Conservation (phyloP, 1,140 invertebrate species). For the Achatina immaculata region DNA sequence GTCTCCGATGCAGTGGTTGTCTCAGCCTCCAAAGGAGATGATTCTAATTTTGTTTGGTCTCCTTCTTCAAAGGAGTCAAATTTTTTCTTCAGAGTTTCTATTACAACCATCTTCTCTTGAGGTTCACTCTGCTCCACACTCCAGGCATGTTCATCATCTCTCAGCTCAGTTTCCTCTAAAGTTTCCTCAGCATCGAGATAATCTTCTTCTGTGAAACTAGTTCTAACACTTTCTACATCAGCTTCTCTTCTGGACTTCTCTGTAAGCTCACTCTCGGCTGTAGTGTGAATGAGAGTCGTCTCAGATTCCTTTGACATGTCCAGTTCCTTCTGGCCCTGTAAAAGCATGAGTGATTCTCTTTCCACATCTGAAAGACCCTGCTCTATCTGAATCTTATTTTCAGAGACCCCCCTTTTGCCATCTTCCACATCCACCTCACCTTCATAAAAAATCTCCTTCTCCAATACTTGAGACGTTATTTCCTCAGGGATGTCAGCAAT, state of each 20-base stretch:
- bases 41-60: no score
- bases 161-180: background rate
- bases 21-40: no score
- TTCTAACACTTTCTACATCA: no score
- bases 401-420: background rate
- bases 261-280: no score
- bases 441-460: background rate
- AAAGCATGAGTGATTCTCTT: slow-evolving; percentile 11
- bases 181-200: background rate
- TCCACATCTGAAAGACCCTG: slow-evolving; percentile 18
- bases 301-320: no score
- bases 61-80: no score
- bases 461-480: background rate
- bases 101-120: background rate
- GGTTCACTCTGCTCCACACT: background rate
- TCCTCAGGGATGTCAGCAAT: background rate
- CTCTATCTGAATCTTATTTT: slow-evolving; percentile 1
- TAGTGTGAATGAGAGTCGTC: no score
- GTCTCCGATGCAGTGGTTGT: no score
- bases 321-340: background rate
- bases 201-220: background rate
- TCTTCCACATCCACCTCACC: background rate
- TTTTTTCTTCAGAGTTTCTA: no score
- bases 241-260: no score
- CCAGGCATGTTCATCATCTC: background rate